Conservation (phyloP, 2,888 invertebrate species). For the Melinopterus prodromus region DNA sequence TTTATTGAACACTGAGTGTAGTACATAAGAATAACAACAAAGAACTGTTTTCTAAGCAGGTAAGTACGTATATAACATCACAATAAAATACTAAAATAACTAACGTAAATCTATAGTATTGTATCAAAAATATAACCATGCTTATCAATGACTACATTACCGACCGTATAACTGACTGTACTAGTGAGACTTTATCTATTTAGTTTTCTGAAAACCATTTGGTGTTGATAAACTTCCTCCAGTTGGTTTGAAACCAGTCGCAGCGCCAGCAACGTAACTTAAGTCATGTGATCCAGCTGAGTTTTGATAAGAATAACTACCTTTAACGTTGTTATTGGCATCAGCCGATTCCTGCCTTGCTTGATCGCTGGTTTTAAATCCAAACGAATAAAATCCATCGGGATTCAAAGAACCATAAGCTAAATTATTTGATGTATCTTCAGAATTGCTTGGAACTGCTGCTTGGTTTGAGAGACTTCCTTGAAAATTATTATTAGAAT, state of each 20-base stretch:
- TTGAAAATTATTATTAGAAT: slow-evolving; percentile 20
- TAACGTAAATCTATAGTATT: slow-evolving; percentile 21
- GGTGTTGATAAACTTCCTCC: slow-evolving; percentile 55
- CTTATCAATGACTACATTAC: slow-evolving; percentile 44
- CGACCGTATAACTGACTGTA: slow-evolving; percentile 22
- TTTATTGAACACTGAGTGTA: neutral
- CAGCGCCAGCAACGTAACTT: slow-evolving; percentile 46
- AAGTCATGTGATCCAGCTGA: slow-evolving; percentile 45
- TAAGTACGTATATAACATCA: no score
- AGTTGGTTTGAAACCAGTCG: slow-evolving; percentile 51
- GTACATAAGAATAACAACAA: no score
- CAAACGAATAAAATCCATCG: slow-evolving; percentile 51
- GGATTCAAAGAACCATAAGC: slow-evolving; percentile 25
- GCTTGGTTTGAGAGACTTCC: neutral
- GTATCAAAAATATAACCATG: slow-evolving; percentile 48
- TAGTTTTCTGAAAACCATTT: slow-evolving; percentile 40
- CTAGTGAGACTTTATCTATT: neutral
- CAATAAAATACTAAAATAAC: neutral
- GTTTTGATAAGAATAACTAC: slow-evolving; percentile 46
- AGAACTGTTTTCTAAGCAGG: no score
- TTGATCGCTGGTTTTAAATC: slow-evolving; percentile 44
- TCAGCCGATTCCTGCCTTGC: slow-evolving; percentile 47
- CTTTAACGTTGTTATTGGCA: slow-evolving; percentile 48
- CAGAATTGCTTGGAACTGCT: neutral
- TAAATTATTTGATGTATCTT: neutral